Evolutionary conservation across 2,888 invertebrate species (phyloP).

Genomic region (Scaptomyza polygonia): DNA sequence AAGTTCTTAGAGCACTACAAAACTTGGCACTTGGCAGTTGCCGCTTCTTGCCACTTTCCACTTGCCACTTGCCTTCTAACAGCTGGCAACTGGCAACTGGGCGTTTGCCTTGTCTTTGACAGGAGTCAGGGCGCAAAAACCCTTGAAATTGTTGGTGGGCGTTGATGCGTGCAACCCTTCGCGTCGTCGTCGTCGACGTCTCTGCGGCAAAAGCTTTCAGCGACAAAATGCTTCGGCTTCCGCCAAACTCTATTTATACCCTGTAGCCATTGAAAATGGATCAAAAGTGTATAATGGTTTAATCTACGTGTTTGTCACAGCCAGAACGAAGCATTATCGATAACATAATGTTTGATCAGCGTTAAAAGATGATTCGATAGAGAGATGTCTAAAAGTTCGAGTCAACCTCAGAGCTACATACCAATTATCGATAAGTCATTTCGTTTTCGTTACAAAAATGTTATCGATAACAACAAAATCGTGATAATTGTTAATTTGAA

Average conservation of each 20-base stretch:
- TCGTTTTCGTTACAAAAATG: background rate
- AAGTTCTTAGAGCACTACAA: constrained; percentile 69
- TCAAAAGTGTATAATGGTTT: background rate
- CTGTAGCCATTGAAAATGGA: background rate
- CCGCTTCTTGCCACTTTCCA: constrained; percentile 33
- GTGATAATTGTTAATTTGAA: no score
- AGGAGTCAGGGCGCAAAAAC: constrained; percentile 61
- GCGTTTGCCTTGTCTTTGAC: constrained; percentile 47
- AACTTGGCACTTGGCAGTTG: constrained; percentile 68
- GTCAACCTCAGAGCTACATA: no score
- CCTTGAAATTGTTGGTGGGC: constrained; percentile 81
- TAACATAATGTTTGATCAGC: background rate
- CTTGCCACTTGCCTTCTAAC: constrained; percentile 18
- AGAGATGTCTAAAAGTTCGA: no score
- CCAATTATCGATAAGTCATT: no score
- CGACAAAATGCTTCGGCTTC: constrained; percentile 78
- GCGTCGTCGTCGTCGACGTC: constrained; percentile 35
- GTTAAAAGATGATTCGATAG: no score
- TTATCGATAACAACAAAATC: background rate
- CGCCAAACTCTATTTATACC: constrained; percentile 51
- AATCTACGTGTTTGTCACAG: background rate
- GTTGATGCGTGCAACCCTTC: constrained; percentile 83
- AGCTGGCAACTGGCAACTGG: constrained; percentile 45
- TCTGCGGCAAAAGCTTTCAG: constrained; percentile 71
- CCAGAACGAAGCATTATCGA: background rate